These are phyloP conservation scores for Calephelis nemesis DNA, from an alignment of 1,140 invertebrate species.

Conservation along the genomic window DNA sequence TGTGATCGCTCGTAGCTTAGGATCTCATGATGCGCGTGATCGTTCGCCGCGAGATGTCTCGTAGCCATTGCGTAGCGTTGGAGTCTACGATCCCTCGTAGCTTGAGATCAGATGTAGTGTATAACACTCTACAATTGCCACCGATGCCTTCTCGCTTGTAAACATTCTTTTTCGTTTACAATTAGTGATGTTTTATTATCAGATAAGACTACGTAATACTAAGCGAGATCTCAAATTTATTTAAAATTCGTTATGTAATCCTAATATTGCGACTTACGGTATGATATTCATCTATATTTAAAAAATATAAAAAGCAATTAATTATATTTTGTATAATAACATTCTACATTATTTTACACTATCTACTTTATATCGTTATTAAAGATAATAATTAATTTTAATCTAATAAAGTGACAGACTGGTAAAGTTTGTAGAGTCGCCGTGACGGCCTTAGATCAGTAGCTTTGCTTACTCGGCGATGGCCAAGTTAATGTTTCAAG, in stretches of 20 bases:
- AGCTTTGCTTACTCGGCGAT: conserved; percentile 78
- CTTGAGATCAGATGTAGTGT: conserved; percentile 9
- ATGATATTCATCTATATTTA: conserved; percentile 65
- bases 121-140: conserved; percentile 27
- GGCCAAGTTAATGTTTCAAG: conserved; percentile 75
- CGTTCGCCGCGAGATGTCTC: conserved; percentile 12
- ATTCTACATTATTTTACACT: conserved; percentile 78
- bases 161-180: conserved; percentile 43
- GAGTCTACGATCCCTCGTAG: conserved; percentile 19
- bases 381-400: conserved; percentile 79
- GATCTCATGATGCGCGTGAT: conserved; percentile 4
- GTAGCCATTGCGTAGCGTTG: not conserved
- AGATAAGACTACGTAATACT: conserved; percentile 77
- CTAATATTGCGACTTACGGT: conserved; percentile 73
- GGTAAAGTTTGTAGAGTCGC: conserved; percentile 79
- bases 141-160: conserved; percentile 55
- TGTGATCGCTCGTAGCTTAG: conserved; percentile 25
- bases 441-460: conserved; percentile 76
- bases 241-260: conserved; percentile 76
- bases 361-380: conserved; percentile 76
- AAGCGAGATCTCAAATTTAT: conserved; percentile 79
- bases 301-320: conserved; percentile 74
- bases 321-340: conserved; percentile 78
- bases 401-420: conserved; percentile 78
- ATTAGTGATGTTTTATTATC: conserved; percentile 75